Evolutionary conservation across 64 coral and sea anemone genomes (phyloP).

Genomic region (Stichodactyla mertensii): DNA sequence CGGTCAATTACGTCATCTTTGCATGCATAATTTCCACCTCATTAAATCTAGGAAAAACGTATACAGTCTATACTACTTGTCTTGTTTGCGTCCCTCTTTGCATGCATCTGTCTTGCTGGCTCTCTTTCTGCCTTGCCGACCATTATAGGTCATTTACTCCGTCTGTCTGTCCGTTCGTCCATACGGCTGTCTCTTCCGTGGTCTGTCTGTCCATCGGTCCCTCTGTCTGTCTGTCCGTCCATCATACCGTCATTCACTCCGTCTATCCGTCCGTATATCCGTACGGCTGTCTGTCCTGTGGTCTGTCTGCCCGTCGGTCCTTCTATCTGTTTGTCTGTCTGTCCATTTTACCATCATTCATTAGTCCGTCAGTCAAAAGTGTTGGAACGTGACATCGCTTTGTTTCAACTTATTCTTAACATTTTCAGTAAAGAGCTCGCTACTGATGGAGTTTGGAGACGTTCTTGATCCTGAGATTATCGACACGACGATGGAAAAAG

Average conservation of each 20-base stretch:
- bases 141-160: background rate
- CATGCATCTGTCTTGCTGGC: background rate
- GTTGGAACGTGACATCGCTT: background rate
- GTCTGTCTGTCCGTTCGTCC: background rate
- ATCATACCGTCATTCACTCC: background rate
- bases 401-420: background rate
- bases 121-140: background rate
- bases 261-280: background rate
- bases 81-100: too few species aligned
- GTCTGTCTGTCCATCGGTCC: background rate
- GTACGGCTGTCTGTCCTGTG: too few species aligned
- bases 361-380: background rate
- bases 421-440: background rate
- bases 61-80: too few species aligned
- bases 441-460: background rate
- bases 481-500: background rate
- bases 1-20: too few species aligned
- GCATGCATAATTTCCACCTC: too few species aligned
- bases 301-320: background rate
- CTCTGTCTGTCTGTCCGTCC: background rate
- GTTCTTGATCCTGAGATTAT: conserved; percentile 2
- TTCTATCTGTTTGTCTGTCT: background rate
- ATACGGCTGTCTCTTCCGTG: too few species aligned
- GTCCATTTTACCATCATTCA: background rate
- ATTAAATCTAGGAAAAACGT: too few species aligned